phyloP scores from a whole-genome alignment of 2,797 vertebrate genomes.

The Glyptemys insculpta region DNA sequence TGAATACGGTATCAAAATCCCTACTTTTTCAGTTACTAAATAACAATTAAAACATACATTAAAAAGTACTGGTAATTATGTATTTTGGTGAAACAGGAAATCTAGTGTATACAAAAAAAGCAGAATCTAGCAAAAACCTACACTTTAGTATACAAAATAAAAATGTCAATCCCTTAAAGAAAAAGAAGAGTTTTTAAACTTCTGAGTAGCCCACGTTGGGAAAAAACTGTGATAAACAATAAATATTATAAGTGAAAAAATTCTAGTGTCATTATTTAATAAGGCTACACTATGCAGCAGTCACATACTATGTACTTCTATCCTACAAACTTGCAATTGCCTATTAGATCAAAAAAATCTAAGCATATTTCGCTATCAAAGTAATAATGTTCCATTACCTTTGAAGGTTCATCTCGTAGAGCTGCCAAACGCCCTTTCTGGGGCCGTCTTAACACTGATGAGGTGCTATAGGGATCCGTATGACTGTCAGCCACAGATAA shows the following conservation, averaged over 20 bases:
- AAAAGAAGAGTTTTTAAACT: neutral
- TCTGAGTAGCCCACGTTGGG: neutral
- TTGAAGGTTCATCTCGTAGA: slow-evolving; percentile 94
- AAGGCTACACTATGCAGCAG: neutral
- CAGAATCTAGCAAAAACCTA: neutral
- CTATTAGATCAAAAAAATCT: fast-evolving
- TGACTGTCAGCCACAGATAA: slow-evolving; percentile 90
- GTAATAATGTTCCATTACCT: slow-evolving; percentile 80
- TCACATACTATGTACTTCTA: neutral
- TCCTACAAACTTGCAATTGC: fast-evolving
- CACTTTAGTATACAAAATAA: neutral
- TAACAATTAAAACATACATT: neutral
- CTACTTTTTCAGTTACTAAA: neutral
- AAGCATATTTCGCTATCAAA: fast-evolving
- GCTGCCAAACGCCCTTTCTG: slow-evolving; percentile 94
- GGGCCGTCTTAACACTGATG: slow-evolving; percentile 91
- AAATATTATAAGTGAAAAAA: neutral
- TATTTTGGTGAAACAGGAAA: neutral
- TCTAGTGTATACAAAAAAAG: neutral
- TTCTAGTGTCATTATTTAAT: neutral
- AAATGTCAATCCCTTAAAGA: neutral
- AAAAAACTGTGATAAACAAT: neutral
- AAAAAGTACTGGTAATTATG: neutral
- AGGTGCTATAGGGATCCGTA: slow-evolving; percentile 86
- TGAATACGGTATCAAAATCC: neutral